phyloP scores from a whole-genome alignment of 2,113 vertebrate species.

The Pristiophorus japonicus region DNA sequence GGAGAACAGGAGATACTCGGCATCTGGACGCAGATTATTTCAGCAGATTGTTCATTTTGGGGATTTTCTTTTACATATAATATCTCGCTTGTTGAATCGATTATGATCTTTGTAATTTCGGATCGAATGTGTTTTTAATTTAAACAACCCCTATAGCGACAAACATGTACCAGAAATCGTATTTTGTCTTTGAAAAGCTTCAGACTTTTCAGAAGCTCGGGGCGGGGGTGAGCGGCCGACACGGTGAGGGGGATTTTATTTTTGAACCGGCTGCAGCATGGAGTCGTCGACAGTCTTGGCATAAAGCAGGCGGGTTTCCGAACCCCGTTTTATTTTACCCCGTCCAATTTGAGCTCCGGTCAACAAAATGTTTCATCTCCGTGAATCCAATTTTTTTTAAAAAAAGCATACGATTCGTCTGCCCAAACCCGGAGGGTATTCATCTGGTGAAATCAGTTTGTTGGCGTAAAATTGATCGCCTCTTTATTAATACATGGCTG shows the following conservation, averaged over 20 bases:
- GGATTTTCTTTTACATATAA: background rate
- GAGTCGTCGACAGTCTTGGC: background rate
- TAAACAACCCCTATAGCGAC: background rate
- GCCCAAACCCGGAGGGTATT: no score
- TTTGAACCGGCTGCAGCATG: background rate
- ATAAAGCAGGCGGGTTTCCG: background rate
- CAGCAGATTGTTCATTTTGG: background rate
- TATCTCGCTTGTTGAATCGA: background rate
- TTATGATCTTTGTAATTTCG: background rate
- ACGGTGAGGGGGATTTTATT: background rate
- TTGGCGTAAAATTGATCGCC: background rate
- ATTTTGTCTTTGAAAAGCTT: background rate
- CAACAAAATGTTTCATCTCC: background rate
- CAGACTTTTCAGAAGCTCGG: background rate
- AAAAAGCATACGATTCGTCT: background rate
- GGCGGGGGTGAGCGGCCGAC: background rate
- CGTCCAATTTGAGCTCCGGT: background rate
- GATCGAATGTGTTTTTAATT: background rate
- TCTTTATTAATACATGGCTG: background rate
- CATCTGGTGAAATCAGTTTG: background rate
- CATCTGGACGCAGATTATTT: background rate
- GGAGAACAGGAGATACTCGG: background rate
- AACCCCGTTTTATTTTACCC: background rate
- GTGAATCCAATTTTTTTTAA: background rate
- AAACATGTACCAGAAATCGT: background rate